Conservation (phyloP, 23 tunicate genomes). For the Clavelina lepadiformis region DNA sequence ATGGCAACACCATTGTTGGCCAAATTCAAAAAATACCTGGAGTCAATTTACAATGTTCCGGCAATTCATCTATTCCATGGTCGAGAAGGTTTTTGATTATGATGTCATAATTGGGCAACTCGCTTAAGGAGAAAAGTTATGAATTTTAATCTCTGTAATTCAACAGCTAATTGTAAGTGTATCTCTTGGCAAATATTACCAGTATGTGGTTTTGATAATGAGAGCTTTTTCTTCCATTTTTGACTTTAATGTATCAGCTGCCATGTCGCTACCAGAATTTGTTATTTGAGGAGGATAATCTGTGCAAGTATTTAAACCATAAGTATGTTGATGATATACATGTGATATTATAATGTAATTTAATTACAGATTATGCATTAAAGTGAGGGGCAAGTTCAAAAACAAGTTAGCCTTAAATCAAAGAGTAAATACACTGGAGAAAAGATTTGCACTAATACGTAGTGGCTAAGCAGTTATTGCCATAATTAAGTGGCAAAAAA, state of each 20-base stretch:
- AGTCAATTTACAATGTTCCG: slow-evolving; percentile 78
- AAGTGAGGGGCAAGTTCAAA: too few species aligned
- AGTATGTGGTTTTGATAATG: slow-evolving; percentile 69
- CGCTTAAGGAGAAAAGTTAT: slow-evolving; percentile 28
- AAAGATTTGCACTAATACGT: too few species aligned
- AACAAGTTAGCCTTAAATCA: too few species aligned
- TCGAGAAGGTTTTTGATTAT: slow-evolving; percentile 49
- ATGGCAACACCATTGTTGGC: neutral
- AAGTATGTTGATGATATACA: neutral
- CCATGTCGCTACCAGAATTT: slow-evolving; percentile 47
- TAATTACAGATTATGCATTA: too few species aligned
- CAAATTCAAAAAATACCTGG: too few species aligned
- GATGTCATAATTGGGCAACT: slow-evolving; percentile 93
- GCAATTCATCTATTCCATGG: slow-evolving; percentile 78
- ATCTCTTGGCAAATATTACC: slow-evolving; percentile 34
- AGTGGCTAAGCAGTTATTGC: too few species aligned
- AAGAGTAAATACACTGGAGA: too few species aligned
- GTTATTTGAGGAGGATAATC: slow-evolving; percentile 60
- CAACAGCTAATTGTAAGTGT: too few species aligned
- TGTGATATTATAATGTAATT: too few species aligned
- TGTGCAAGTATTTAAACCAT: neutral
- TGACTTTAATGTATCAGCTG: slow-evolving; percentile 44
- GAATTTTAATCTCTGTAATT: too few species aligned
- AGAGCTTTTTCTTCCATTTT: slow-evolving; percentile 71
- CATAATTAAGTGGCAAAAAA: too few species aligned